Evolutionary conservation across 1,140 invertebrate species (phyloP).

Genomic region (Phthorimaea operculella): DNA sequence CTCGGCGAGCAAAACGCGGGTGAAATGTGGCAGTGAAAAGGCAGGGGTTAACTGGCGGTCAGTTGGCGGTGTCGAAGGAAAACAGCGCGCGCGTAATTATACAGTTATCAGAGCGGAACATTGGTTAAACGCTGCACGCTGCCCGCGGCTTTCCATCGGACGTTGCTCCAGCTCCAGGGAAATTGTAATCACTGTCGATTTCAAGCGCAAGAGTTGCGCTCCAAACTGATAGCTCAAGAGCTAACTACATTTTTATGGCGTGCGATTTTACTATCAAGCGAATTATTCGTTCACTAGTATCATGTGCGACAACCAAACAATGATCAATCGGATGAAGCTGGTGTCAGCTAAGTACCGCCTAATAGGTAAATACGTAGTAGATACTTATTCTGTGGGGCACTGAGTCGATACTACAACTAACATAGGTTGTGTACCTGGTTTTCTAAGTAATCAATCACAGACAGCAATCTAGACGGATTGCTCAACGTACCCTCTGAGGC

Average conservation of each 20-base stretch:
- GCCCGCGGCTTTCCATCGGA: conserved; percentile 59
- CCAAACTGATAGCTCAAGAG: conserved; percentile 29
- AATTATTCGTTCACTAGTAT: too few relatives aligned
- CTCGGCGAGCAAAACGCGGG: conserved; percentile 33
- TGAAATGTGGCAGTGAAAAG: conserved; percentile 51
- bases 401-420: too few relatives aligned
- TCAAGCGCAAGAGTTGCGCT: conserved; percentile 50
- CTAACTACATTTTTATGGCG: conserved; percentile 22
- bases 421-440: too few relatives aligned
- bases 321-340: too few relatives aligned
- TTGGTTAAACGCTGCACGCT: conserved; percentile 51
- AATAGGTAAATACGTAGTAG: too few relatives aligned
- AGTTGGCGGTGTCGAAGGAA: conserved; percentile 48
- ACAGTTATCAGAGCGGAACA: conserved; percentile 65
- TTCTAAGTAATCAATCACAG: too few relatives aligned
- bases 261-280: background rate
- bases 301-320: too few relatives aligned
- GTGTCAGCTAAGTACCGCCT: too few relatives aligned
- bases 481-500: too few relatives aligned
- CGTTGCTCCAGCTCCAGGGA: conserved; percentile 60
- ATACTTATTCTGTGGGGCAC: too few relatives aligned
- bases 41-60: conserved; percentile 45
- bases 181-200: conserved; percentile 67
- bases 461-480: too few relatives aligned
- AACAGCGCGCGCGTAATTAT: conserved; percentile 57